Evolutionary conservation across 2,113 vertebrate genomes (phyloP).

Genomic region (Amazona guildingii): DNA sequence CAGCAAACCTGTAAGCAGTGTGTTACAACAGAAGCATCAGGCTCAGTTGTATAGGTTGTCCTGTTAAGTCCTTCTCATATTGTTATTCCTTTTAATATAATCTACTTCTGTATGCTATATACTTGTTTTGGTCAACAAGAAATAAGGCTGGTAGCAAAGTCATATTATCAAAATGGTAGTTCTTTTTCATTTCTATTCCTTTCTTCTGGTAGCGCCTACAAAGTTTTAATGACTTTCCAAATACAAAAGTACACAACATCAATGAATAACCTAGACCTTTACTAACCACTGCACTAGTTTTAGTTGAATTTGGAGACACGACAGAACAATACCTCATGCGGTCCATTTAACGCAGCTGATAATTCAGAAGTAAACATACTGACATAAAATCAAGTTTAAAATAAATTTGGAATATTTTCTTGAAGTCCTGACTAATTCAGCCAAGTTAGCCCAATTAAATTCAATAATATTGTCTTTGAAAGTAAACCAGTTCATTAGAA

Average conservation of each 20-base stretch:
- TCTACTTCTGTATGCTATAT: neutral
- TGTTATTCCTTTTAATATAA: neutral
- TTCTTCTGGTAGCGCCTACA: neutral
- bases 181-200: neutral
- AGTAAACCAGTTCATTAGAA: neutral
- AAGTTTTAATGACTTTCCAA: neutral
- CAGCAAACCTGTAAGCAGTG: neutral
- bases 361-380: neutral
- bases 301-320: neutral
- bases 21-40: neutral
- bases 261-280: neutral
- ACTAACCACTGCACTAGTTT: neutral
- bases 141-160: neutral
- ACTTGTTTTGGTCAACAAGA: neutral
- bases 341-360: neutral
- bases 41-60: neutral
- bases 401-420: neutral
- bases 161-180: neutral
- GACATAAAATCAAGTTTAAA: neutral
- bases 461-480: neutral
- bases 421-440: neutral
- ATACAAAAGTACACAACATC: neutral
- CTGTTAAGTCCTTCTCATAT: neutral
- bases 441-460: neutral
- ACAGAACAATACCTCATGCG: neutral